These are phyloP conservation scores for Smithornis capensis DNA, from an alignment of 2,113 vertebrate species.

Conservation along the genomic window DNA sequence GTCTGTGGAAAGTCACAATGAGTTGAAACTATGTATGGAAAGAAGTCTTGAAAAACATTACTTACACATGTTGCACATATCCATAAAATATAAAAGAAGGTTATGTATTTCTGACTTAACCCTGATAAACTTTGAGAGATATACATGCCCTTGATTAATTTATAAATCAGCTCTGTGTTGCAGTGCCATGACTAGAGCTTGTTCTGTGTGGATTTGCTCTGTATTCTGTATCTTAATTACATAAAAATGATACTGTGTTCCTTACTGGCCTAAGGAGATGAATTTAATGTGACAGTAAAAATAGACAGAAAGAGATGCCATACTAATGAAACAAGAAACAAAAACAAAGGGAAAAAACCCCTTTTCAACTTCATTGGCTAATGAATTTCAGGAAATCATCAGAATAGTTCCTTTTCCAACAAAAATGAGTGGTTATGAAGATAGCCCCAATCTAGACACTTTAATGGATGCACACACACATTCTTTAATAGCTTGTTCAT, in stretches of 20 bases:
- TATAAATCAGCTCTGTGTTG: not conserved
- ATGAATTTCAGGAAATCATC: slow-evolving; percentile 41
- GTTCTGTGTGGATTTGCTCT: not conserved
- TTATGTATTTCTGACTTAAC: not conserved
- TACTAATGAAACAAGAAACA: slow-evolving; percentile 29
- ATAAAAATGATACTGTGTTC: not conserved
- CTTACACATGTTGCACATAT: not conserved
- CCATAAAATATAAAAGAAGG: not conserved
- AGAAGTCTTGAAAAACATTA: not conserved
- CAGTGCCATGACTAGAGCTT: not conserved
- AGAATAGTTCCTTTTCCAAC: slow-evolving; percentile 36
- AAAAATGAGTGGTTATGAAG: slow-evolving; percentile 48
- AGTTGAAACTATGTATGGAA: not conserved
- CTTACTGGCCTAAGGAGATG: not conserved
- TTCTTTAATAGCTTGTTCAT: slow-evolving; percentile 34
- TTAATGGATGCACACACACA: slow-evolving; percentile 14
- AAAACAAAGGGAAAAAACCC: not conserved
- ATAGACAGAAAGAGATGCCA: slow-evolving; percentile 31
- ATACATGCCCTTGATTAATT: not conserved
- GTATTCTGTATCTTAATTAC: not conserved
- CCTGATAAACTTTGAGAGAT: not conserved
- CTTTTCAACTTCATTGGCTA: slow-evolving; percentile 22
- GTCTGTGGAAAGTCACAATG: not conserved
- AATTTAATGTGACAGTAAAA: slow-evolving; percentile 34
- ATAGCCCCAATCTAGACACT: not conserved